Conservation (phyloP, 2,888 invertebrate genomes). For the Drosophila siamana region DNA sequence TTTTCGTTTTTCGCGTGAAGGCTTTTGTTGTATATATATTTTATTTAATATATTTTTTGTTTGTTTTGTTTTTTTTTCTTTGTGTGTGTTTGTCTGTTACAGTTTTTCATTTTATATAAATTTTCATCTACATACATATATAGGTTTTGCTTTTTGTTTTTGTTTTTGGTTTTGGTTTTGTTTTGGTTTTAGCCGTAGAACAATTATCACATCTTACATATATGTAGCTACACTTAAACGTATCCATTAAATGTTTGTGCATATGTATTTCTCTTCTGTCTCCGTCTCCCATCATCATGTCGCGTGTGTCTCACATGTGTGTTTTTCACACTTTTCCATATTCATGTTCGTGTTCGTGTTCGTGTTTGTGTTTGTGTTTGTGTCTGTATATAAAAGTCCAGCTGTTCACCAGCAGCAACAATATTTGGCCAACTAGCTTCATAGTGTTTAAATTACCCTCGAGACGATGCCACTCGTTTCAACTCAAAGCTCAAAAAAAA, state of each 20-base stretch:
- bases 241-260: constrained; percentile 73
- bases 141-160: constrained; percentile 30
- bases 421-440: background rate
- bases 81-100: constrained; percentile 25
- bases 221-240: constrained; percentile 74
- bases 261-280: constrained; percentile 65
- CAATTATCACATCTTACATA: constrained; percentile 79
- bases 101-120: constrained; percentile 54
- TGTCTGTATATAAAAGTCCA: no score
- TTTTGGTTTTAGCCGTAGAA: constrained; percentile 70
- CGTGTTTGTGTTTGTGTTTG: background rate
- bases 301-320: no score
- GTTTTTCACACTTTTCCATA: background rate
- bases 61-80: background rate
- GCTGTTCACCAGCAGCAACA: background rate
- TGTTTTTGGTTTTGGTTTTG: constrained; percentile 24
- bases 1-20: constrained; percentile 39
- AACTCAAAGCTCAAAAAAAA: no score
- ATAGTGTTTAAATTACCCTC: no score
- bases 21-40: constrained; percentile 41
- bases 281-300: constrained; percentile 1
- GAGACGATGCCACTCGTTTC: no score
- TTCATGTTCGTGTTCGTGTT: background rate
- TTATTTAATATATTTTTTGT: constrained; percentile 26
- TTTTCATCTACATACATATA: constrained; percentile 68